These are phyloP conservation scores for Aricia agestis DNA, from an alignment of 1,140 invertebrate species.

Conservation along the genomic window DNA sequence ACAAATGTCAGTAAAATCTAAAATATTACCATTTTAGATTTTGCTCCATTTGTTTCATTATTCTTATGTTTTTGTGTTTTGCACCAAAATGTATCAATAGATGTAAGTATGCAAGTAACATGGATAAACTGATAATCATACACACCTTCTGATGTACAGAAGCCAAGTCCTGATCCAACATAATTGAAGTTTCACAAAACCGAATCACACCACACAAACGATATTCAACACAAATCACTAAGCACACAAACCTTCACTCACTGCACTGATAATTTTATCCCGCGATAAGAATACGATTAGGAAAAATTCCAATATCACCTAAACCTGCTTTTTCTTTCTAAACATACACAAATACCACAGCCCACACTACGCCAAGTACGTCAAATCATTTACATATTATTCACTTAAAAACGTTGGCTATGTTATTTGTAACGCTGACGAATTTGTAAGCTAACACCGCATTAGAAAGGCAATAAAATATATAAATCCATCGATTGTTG, in stretches of 20 bases:
- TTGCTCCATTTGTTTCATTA: background rate
- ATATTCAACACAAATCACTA: constrained; percentile 21
- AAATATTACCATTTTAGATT: too few species aligned
- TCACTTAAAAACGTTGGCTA: background rate
- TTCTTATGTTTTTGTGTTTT: background rate
- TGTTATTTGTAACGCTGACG: background rate
- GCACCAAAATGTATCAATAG: background rate
- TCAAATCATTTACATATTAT: constrained; percentile 1
- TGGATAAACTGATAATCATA: constrained; percentile 11
- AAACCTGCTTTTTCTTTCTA: constrained; percentile 13
- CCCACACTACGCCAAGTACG: constrained; percentile 24
- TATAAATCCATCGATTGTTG: constrained; percentile 6
- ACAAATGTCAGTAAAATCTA: too few species aligned
- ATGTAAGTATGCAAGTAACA: background rate
- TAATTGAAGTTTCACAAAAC: constrained; percentile 26
- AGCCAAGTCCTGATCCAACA: constrained; percentile 18
- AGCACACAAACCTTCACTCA: constrained; percentile 24
- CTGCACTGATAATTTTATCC: constrained; percentile 6
- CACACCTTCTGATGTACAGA: constrained; percentile 25
- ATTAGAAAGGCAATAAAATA: constrained; percentile 7
- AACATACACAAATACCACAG: constrained; percentile 31
- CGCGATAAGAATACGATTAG: background rate
- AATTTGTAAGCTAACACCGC: background rate
- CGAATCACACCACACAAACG: constrained; percentile 25
- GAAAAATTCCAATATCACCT: constrained; percentile 14